phyloP scores from a whole-genome alignment of 2,888 invertebrate species.

The Tryphoninae sp. region DNA sequence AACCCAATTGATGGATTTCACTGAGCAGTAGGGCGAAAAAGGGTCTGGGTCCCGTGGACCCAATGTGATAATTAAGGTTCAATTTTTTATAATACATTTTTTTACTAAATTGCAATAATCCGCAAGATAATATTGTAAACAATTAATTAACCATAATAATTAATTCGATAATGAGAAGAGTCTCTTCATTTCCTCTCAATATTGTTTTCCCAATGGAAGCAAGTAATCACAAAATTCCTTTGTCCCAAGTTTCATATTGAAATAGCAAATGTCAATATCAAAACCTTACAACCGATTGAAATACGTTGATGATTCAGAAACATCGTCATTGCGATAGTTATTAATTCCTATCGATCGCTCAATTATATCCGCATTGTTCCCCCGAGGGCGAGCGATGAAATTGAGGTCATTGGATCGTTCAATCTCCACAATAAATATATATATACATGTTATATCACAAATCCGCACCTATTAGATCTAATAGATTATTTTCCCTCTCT shows the following conservation, averaged over 20 bases:
- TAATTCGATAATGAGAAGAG: background rate
- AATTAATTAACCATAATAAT: background rate
- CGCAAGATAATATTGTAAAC: too few species aligned
- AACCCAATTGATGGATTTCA: too few species aligned
- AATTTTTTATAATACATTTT: too few species aligned
- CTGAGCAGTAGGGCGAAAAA: too few species aligned
- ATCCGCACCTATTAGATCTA: slow-evolving; percentile 7
- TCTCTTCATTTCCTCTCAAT: too few species aligned
- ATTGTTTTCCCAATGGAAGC: too few species aligned
- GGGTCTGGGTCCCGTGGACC: too few species aligned
- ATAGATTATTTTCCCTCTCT: slow-evolving; percentile 1
- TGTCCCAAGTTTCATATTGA: background rate
- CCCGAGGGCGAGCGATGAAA: background rate
- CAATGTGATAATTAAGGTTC: too few species aligned
- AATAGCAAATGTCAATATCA: background rate
- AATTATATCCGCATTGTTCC: background rate
- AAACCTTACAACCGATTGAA: background rate
- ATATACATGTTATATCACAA: background rate
- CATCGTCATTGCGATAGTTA: background rate
- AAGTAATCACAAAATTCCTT: too few species aligned
- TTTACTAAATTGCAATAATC: too few species aligned
- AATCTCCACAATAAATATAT: background rate
- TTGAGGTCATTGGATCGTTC: background rate
- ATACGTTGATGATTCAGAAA: background rate
- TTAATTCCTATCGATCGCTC: slow-evolving; percentile 25